These are phyloP conservation scores for Tursiops truncatus DNA, from an alignment of 2,113 vertebrate species.

Conservation along the genomic window DNA sequence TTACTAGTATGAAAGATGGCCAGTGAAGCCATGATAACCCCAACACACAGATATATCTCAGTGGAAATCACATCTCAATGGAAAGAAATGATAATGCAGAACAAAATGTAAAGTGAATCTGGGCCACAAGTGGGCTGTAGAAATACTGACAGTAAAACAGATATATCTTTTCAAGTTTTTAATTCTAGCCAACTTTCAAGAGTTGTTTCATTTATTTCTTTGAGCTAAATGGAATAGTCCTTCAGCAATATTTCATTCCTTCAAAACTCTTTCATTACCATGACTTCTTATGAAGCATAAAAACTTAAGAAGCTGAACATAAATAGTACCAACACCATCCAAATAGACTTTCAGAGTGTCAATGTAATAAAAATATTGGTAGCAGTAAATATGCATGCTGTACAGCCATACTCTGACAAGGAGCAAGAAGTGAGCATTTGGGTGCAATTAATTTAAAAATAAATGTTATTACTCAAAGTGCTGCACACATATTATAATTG, in stretches of 20 bases:
- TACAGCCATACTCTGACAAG: background rate
- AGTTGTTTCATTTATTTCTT: background rate
- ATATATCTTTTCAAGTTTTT: background rate
- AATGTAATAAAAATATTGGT: background rate
- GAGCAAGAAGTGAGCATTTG: background rate
- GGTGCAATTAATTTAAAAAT: background rate
- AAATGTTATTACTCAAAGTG: background rate
- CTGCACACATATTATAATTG: background rate
- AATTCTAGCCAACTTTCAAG: background rate
- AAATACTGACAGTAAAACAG: background rate
- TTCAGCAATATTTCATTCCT: background rate
- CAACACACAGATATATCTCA: background rate
- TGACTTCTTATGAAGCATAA: background rate
- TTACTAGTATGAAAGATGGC: background rate
- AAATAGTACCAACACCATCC: background rate
- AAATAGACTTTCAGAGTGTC: background rate
- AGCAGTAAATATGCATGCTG: background rate
- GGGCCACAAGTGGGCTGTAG: slow-evolving; percentile 36
- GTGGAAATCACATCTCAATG: background rate
- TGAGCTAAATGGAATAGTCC: background rate
- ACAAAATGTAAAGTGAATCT: slow-evolving; percentile 22
- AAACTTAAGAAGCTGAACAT: background rate
- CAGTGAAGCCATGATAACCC: background rate
- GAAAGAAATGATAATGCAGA: background rate
- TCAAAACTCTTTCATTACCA: background rate